These are phyloP conservation scores for Bursaphelenchus mucronatus DNA, from an alignment of 1,140 invertebrate genomes.

Conservation along the genomic window DNA sequence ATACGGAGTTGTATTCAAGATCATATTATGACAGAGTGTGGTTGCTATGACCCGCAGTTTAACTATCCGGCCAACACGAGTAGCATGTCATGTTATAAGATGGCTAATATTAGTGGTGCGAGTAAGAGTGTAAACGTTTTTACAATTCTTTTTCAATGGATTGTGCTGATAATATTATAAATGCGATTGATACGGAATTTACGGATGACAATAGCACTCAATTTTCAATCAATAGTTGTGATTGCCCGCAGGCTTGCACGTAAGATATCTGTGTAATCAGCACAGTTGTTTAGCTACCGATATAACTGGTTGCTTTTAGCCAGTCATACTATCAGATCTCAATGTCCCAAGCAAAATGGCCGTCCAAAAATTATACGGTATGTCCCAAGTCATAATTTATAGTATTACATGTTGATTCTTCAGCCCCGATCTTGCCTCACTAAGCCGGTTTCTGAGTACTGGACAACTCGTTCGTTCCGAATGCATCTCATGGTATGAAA, in stretches of 20 bases:
- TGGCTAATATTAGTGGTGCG: not conserved
- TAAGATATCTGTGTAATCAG: not conserved
- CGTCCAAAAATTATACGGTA: constrained; percentile 15
- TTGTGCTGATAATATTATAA: constrained; percentile 4
- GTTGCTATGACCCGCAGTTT: constrained; percentile 23
- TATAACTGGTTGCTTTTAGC: constrained; percentile 5
- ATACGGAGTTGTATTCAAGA: constrained; percentile 30
- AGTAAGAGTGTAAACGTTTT: constrained; percentile 10
- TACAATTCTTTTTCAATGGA: constrained; percentile 3
- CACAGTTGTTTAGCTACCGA: too few relatives aligned
- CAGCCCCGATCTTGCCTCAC: constrained; percentile 8
- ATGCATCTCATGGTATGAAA: constrained; percentile 14
- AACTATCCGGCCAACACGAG: not conserved
- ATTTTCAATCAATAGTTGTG: not conserved
- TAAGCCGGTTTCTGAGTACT: not conserved
- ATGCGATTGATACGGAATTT: not conserved
- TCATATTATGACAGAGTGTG: constrained; percentile 12
- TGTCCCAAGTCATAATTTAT: not conserved
- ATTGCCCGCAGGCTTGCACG: constrained; percentile 12
- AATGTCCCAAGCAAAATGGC: constrained; percentile 14
- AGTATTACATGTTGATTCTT: too few relatives aligned
- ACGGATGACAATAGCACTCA: constrained; percentile 2
- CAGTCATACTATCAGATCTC: constrained; percentile 12
- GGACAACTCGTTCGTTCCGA: constrained; percentile 5
- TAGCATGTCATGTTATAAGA: constrained; percentile 13